Conservation (phyloP, 2,797 vertebrate species). For the Neostethus bicornis region DNA sequence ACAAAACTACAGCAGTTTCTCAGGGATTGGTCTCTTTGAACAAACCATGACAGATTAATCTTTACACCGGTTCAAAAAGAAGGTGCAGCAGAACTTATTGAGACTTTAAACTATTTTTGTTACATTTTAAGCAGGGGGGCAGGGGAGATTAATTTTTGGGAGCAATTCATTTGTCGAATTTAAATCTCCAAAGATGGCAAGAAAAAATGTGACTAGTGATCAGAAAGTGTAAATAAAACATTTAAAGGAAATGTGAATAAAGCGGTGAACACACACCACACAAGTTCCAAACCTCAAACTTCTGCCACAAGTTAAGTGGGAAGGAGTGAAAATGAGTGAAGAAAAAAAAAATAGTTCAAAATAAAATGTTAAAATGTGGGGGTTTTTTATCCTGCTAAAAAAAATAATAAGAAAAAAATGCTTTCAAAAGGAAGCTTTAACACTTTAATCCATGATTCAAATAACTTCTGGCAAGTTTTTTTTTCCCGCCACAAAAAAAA, state of each 20-base stretch:
- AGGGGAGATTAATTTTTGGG: too few relatives aligned
- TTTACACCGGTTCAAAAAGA: background rate
- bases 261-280: conserved; percentile 23
- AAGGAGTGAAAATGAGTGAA: conserved; percentile 1
- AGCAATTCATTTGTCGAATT: too few relatives aligned
- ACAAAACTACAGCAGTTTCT: too few relatives aligned
- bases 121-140: too few relatives aligned
- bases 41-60: too few relatives aligned
- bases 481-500: too few relatives aligned
- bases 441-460: too few relatives aligned
- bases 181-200: background rate
- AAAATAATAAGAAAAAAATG: background rate
- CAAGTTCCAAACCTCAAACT: background rate
- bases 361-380: too few relatives aligned
- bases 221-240: background rate
- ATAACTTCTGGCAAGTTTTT: too few relatives aligned
- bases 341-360: background rate
- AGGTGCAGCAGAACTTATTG: background rate
- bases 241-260: conserved; percentile 41
- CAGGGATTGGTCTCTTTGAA: too few relatives aligned
- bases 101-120: too few relatives aligned
- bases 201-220: background rate
- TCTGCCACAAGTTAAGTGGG: background rate
- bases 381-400: background rate
- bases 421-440: background rate